These are phyloP conservation scores for Apeira syringaria DNA, from an alignment of 2,888 invertebrate species.

Conservation along the genomic window DNA sequence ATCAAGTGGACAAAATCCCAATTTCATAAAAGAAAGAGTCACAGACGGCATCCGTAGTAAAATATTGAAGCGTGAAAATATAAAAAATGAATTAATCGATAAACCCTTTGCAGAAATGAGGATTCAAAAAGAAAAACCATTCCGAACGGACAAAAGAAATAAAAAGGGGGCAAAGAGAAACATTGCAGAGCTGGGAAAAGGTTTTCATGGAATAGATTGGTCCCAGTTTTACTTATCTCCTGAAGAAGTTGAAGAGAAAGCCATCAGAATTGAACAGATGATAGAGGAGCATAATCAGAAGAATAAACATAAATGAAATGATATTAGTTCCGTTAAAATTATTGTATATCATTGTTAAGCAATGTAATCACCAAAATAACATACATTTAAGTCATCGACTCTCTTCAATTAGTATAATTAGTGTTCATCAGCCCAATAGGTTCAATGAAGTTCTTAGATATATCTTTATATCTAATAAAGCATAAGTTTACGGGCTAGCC, in stretches of 20 bases:
- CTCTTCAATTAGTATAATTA: no score
- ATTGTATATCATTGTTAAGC: no score
- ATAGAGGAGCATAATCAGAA: constrained; percentile 49
- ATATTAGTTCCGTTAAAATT: no score
- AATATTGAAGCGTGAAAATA: neutral
- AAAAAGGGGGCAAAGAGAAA: constrained; percentile 1
- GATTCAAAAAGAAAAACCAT: neutral
- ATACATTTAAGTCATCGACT: no score
- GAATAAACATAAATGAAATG: constrained; percentile 17
- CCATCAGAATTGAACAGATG: constrained; percentile 42
- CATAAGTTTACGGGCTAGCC: no score
- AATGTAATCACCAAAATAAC: no score
- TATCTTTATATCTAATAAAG: no score
- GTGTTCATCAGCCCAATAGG: no score
- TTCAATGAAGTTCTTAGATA: no score
- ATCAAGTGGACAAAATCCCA: neutral
- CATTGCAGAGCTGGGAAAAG: constrained; percentile 7
- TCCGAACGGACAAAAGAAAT: neutral
- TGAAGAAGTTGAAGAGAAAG: constrained; percentile 46
- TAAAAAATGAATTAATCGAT: neutral
- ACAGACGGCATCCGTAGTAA: neutral
- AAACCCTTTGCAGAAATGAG: neutral
- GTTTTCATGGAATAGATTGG: constrained; percentile 24
- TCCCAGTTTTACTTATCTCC: constrained; percentile 34
- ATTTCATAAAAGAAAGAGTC: neutral